Base-by-base conservation (phyloP, 2,797 vertebrate genomes). In the Neomorphus geoffroyi region DNA sequence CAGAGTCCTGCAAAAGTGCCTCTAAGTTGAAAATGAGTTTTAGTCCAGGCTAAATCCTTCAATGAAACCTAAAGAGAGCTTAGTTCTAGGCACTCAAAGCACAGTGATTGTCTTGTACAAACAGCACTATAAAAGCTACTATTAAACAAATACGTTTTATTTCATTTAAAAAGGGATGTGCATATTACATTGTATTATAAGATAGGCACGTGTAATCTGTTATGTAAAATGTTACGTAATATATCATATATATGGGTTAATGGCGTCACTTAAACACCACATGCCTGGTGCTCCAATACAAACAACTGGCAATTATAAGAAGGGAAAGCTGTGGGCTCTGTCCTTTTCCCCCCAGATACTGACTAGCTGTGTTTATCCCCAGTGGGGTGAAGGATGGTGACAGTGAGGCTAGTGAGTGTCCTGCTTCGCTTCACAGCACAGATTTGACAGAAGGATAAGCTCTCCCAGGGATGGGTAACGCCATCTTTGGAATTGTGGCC, bases 211-310 rank as follows among this genome's bases (percentile, higher is more conserved):
- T 50, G 18, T n/a, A 43, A 32, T 43, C n/a, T 12, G 9, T 50
- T 37, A 21, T 61, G n/a, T 51, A 45, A 75, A 72, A 32, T 50
- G 45, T 26, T 8, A 27, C 21, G 11, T 37, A 43, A 33, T 18
- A 15, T 37, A 22, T 27, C 30, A 6, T 18, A 5, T 65, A 0
- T 67, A 8, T 64, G 23, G 15, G 3, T 65, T 61, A 46, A 39
- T 53, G 12, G 11, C 5, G 7, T 81, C n/a, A 32, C 14, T 79
- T 56, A 32, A 75, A 65, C 58, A 23, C 65, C 0, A 0, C 5
- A 12, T 72, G 18, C 28, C 5, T 0, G 2, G 9, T 89, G 33
- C 10, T 62, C 45, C 46, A n/a, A 2, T 61, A 10, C 33, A 66
- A 61, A 53, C 1, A 4, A 16, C 23, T 54, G 33, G 27, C 9